phyloP scores from a whole-genome alignment of 2,113 vertebrate species.

The Formicarius rufipectus region DNA sequence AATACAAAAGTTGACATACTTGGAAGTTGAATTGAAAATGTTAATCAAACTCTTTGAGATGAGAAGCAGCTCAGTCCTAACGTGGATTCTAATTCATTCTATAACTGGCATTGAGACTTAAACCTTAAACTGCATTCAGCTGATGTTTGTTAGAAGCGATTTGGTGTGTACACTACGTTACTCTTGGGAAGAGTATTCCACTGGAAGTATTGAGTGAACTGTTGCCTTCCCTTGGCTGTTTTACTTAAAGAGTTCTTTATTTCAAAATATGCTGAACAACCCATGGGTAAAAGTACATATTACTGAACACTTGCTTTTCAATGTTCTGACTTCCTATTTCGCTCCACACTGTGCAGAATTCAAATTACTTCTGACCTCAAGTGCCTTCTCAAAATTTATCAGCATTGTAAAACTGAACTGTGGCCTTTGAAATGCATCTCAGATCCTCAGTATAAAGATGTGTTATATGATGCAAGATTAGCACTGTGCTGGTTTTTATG shows the following conservation, averaged over 20 bases:
- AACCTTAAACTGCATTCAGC: neutral
- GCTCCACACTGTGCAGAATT: neutral
- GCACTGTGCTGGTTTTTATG: neutral
- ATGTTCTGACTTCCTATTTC: neutral
- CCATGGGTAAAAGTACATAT: neutral
- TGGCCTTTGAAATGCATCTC: neutral
- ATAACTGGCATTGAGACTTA: neutral
- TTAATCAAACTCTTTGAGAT: neutral
- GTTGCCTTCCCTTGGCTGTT: neutral
- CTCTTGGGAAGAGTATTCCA: neutral
- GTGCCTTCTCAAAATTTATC: neutral
- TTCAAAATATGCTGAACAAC: neutral
- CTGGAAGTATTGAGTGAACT: neutral
- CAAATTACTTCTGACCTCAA: neutral
- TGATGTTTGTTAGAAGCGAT: neutral
- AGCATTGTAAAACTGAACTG: neutral
- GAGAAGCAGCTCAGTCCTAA: neutral
- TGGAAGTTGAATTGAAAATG: neutral
- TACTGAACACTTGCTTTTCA: neutral
- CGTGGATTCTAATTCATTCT: neutral
- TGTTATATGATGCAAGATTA: neutral
- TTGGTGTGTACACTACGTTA: accelerated
- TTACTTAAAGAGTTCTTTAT: neutral
- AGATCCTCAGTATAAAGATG: neutral
- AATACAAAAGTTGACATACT: neutral